phyloP scores from a whole-genome alignment of 2,888 invertebrate species.

The Chymomyza caudatula region DNA sequence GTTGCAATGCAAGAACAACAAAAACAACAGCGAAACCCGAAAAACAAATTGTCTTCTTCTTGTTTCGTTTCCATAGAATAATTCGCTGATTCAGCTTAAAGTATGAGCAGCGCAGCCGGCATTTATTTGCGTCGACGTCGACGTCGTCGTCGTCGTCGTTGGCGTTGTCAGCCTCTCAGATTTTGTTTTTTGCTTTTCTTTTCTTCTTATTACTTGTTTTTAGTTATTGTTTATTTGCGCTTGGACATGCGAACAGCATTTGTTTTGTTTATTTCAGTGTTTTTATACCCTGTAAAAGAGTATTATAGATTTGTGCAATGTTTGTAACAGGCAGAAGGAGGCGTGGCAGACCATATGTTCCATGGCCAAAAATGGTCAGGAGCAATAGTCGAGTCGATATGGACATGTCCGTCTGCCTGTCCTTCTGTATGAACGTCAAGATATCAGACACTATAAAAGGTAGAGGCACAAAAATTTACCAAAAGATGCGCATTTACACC shows the following conservation, averaged over 20 bases:
- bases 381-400: too few species aligned
- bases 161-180: not conserved
- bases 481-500: too few species aligned
- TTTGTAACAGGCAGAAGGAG: too few species aligned
- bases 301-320: too few species aligned
- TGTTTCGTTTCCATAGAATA: slow-evolving; percentile 52
- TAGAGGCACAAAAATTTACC: too few species aligned
- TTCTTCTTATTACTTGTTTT: slow-evolving; percentile 24
- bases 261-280: slow-evolving; percentile 28
- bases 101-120: not conserved
- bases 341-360: too few species aligned
- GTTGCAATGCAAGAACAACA: slow-evolving; percentile 11
- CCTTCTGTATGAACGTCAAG: too few species aligned
- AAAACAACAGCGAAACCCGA: slow-evolving; percentile 38
- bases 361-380: too few species aligned
- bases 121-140: slow-evolving; percentile 18
- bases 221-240: slow-evolving; percentile 43
- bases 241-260: slow-evolving; percentile 27
- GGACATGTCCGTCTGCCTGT: too few species aligned
- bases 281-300: too few species aligned
- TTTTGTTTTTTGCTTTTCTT: not conserved
- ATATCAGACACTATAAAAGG: too few species aligned
- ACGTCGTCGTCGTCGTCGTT: not conserved
- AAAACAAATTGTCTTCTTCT: slow-evolving; percentile 36
- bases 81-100: slow-evolving; percentile 52